These are phyloP conservation scores for Pterocles burchelli DNA, from an alignment of 2,113 vertebrate species.

Conservation along the genomic window DNA sequence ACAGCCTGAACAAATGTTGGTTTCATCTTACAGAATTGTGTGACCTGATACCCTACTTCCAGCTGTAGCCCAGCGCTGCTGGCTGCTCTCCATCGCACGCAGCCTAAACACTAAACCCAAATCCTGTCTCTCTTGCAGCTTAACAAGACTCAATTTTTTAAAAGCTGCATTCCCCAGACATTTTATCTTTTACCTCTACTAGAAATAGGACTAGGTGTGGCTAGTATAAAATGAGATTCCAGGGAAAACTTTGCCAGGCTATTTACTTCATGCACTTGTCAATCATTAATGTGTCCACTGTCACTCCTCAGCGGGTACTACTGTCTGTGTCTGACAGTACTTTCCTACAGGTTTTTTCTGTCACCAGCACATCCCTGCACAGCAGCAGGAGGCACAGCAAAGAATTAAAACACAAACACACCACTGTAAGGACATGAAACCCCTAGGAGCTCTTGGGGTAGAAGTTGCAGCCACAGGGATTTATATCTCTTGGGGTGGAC, in stretches of 20 bases:
- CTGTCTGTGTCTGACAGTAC: background rate
- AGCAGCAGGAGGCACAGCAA: background rate
- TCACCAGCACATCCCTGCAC: background rate
- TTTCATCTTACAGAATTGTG: background rate
- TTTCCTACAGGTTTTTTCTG: background rate
- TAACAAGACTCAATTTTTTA: background rate
- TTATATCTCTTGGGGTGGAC: background rate
- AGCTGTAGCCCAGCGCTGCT: background rate
- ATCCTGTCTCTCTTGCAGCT: background rate
- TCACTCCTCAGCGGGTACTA: accelerated
- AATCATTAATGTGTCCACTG: background rate
- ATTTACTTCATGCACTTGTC: background rate
- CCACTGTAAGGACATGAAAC: accelerated
- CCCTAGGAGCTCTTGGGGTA: accelerated
- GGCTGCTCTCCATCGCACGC: background rate
- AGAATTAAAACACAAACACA: background rate
- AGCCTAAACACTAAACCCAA: background rate
- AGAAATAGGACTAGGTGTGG: background rate
- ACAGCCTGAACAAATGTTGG: background rate
- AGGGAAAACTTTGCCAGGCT: background rate
- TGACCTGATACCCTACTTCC: slow-evolving; percentile 29
- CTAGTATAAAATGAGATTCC: background rate
- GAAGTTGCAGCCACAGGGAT: background rate
- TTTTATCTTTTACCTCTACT: background rate
- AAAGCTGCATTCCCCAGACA: background rate